Base-by-base conservation (phyloP, 1,140 invertebrate species). In the Zeugodacus cucurbitae region DNA sequence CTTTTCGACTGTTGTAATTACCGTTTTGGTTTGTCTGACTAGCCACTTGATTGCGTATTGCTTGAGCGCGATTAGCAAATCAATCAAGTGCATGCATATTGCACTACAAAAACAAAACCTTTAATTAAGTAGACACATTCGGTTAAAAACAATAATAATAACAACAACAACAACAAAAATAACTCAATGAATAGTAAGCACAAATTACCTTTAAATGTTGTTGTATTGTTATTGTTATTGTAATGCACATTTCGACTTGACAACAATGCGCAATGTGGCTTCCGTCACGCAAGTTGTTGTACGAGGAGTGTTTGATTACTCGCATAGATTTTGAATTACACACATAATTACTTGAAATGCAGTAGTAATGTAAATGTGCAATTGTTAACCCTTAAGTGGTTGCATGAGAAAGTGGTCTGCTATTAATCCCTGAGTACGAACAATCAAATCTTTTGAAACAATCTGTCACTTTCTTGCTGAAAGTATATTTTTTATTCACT, bases 41-140 rank as follows among this genome's bases (percentile, higher is more conserved):
- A 34, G 3, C 37, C 22, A n/a, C 34, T 22, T 44, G 34, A 74
- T 17, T 74, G 70, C 6, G 5, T 44, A n/a, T 5, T 74, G n/a
- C 70, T 22, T 44, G 34, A 70, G 26, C 64, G 41, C 11, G 37
- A 29, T 37, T 62, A 17, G 64, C 70, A 74, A 74, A 74, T 74
- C 70, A 74, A 74, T 74, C 70, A 74, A 34, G 70, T 74, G 70
- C 70, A 34, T 74, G 70, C 70, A 34, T 74, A 10, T 29, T 74
- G 34, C 32, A 41, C 70, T n/a, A 22, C n/a, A 29, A 41, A 37
- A 74, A 41, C 10, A 29, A 74, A 44, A 41, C 34, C 17, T 10
- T 29, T n/a, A 62, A 62, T 62, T 26, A 62, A 26, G n/a, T 62
- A n/a, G 8, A 62, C 6, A 62, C 22, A 62, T 17, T 54, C 48